Conservation (phyloP, 2,797 vertebrate genomes). For the Phylloscopus collybita region DNA sequence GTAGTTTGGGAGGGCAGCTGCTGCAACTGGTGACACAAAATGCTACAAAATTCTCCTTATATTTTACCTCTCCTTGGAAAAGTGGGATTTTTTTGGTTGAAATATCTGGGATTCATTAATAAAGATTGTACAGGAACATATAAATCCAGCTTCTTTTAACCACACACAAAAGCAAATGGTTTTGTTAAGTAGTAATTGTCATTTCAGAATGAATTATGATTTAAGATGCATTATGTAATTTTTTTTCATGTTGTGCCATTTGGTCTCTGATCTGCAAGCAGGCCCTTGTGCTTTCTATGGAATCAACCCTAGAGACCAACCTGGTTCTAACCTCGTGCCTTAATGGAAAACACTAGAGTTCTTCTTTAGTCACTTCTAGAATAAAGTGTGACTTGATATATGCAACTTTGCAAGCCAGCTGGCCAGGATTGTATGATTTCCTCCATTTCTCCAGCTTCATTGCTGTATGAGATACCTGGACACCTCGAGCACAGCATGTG, state of each 20-base stretch:
- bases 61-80: neutral
- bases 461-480: neutral
- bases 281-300: neutral
- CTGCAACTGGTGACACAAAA: neutral
- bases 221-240: slow-evolving; percentile 40
- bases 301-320: slow-evolving; percentile 22
- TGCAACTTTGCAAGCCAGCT: neutral
- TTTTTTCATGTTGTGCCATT: slow-evolving; percentile 48
- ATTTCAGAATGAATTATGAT: slow-evolving; percentile 54
- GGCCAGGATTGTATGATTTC: neutral
- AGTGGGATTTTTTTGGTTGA: neutral
- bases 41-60: neutral
- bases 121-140: slow-evolving; percentile 5
- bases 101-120: slow-evolving; percentile 37
- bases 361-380: neutral
- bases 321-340: slow-evolving; percentile 24
- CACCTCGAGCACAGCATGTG: neutral
- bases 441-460: neutral
- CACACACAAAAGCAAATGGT: neutral
- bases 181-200: slow-evolving; percentile 44
- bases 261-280: slow-evolving; percentile 44
- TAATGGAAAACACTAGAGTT: slow-evolving; percentile 10
- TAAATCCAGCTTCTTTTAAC: slow-evolving; percentile 46
- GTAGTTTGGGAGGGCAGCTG: neutral
- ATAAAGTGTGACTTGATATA: neutral